phyloP scores from a whole-genome alignment of 2,888 invertebrate species.

The Sussaba pulchella region DNA sequence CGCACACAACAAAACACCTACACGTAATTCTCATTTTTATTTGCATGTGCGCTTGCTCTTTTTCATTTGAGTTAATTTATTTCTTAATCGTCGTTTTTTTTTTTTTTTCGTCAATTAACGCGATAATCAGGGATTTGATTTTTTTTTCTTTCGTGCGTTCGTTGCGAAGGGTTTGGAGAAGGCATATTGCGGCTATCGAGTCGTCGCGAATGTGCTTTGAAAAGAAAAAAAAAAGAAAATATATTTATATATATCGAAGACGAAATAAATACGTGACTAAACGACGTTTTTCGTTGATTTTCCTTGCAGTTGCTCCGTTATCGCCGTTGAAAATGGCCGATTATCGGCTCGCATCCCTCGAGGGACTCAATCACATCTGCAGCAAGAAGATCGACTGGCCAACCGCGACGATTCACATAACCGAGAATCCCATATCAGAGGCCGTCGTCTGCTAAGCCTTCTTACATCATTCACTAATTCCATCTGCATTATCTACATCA shows the following conservation, averaged over 20 bases:
- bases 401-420: slow-evolving; percentile 90
- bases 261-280: slow-evolving; percentile 41
- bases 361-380: slow-evolving; percentile 85
- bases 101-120: slow-evolving; percentile 30
- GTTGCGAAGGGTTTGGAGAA: slow-evolving; percentile 28
- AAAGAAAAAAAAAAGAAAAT: slow-evolving; percentile 13
- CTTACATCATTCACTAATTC: slow-evolving; percentile 36
- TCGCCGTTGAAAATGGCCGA: slow-evolving; percentile 90
- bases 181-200: slow-evolving; percentile 32
- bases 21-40: slow-evolving; percentile 75
- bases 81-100: slow-evolving; percentile 58
- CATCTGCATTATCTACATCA: slow-evolving; percentile 63
- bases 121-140: not conserved
- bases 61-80: slow-evolving; percentile 65
- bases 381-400: slow-evolving; percentile 85
- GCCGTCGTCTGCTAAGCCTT: slow-evolving; percentile 89
- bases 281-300: slow-evolving; percentile 69
- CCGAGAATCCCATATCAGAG: slow-evolving; percentile 92
- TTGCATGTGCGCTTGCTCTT: slow-evolving; percentile 81
- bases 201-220: slow-evolving; percentile 69
- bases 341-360: slow-evolving; percentile 87
- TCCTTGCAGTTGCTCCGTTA: slow-evolving; percentile 89
- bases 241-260: not conserved
- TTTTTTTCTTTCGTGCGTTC: slow-evolving; percentile 50
- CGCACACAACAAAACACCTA: slow-evolving; percentile 70